Evolutionary conservation across 2,888 invertebrate species (phyloP).

Genomic region (Tenthredo scrophulariae): DNA sequence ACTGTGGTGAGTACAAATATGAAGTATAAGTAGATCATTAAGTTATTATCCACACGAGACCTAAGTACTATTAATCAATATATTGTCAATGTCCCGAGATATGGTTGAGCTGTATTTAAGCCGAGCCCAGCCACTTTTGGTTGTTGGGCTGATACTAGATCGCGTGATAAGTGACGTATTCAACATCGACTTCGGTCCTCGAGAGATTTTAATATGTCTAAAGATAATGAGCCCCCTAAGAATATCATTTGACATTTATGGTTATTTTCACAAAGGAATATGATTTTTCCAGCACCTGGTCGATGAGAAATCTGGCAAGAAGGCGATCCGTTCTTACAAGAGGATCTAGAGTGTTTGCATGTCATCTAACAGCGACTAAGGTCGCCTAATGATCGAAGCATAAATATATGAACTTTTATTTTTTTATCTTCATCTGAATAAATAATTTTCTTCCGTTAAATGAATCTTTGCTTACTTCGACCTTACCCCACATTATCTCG

Average conservation of each 20-base stretch:
- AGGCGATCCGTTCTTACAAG: slow-evolving; percentile 71
- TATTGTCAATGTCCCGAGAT: not conserved
- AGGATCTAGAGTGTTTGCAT: slow-evolving; percentile 62
- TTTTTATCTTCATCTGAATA: slow-evolving; percentile 21
- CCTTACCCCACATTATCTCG: slow-evolving; percentile 2
- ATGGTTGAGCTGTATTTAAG: not conserved
- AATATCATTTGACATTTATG: not conserved
- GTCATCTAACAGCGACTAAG: not conserved
- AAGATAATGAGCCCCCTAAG: not conserved
- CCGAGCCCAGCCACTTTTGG: not conserved
- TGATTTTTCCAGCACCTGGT: slow-evolving; percentile 67
- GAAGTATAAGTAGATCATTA: not conserved
- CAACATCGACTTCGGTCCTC: not conserved
- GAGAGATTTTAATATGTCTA: not conserved
- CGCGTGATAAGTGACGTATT: not conserved
- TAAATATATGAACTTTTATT: slow-evolving; percentile 15
- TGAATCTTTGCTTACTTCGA: not conserved
- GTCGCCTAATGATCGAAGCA: not conserved
- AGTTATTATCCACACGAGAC: not conserved
- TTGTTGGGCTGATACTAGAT: not conserved
- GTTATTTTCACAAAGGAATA: not conserved
- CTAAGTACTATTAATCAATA: not conserved
- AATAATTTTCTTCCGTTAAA: slow-evolving; percentile 11
- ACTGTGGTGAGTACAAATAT: slow-evolving; percentile 69
- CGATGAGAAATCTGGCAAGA: slow-evolving; percentile 65